phyloP scores from a whole-genome alignment of 2,113 vertebrate genomes.

The Entomyzon cyanotis region DNA sequence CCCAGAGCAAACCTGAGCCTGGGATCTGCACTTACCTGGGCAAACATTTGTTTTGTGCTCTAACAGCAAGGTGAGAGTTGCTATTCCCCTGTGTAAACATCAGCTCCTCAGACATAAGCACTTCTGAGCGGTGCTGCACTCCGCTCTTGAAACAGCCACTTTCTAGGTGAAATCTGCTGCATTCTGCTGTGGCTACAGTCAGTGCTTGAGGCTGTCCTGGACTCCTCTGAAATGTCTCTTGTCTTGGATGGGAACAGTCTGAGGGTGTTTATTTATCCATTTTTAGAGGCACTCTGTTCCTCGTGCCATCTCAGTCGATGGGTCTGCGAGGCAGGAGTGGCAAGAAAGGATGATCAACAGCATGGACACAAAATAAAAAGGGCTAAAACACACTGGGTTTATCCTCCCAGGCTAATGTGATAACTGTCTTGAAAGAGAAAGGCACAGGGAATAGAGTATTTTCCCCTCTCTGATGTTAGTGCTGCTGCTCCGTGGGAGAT shows the following conservation, averaged over 20 bases:
- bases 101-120: background rate
- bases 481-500: background rate
- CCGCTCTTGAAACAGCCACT: background rate
- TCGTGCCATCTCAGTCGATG: background rate
- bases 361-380: background rate
- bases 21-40: background rate
- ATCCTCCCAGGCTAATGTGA: background rate
- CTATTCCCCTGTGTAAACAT: slow-evolving; percentile 27
- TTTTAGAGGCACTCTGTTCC: background rate
- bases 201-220: background rate
- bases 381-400: background rate
- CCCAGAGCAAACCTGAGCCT: background rate
- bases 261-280: background rate
- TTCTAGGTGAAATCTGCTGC: background rate
- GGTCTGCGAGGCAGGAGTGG: background rate
- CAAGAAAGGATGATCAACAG: background rate
- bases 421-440: background rate
- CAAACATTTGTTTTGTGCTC: slow-evolving; percentile 51
- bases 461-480: background rate
- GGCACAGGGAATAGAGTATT: background rate
- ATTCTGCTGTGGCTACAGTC: background rate
- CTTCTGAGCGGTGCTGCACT: background rate
- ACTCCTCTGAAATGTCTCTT: background rate
- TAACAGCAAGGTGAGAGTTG: background rate
- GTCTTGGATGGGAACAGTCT: background rate